Percentiles rank a stretch among this genome's conserved stretches.
Conservation (phyloP, 2,797 vertebrate genomes). For the Lacerta viridis region DNA sequence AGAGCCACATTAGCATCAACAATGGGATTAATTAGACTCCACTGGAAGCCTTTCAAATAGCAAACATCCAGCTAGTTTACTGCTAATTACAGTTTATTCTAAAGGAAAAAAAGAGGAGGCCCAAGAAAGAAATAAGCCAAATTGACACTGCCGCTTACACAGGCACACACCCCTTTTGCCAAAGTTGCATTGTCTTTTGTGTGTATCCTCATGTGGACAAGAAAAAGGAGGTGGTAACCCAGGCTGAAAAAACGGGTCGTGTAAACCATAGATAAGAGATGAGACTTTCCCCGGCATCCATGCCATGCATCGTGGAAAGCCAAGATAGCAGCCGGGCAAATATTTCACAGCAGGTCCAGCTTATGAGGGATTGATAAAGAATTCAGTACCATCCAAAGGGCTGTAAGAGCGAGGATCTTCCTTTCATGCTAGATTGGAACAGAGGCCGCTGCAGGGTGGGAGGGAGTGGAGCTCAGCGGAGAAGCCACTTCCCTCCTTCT, state of each 20-base stretch:
- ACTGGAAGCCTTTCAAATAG: slow-evolving; percentile 59
- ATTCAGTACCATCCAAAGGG: slow-evolving; percentile 13
- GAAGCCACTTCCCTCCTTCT: neutral
- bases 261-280: slow-evolving; percentile 55
- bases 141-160: neutral
- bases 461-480: neutral
- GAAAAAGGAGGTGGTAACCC: slow-evolving; percentile 33
- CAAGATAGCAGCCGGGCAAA: slow-evolving; percentile 65
- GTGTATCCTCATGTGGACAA: slow-evolving; percentile 26
- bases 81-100: slow-evolving; percentile 38
- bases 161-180: no score
- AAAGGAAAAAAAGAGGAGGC: slow-evolving; percentile 14
- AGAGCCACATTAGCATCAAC: slow-evolving; percentile 75
- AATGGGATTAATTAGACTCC: slow-evolving; percentile 79
- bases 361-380: slow-evolving; percentile 15
- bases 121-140: slow-evolving; percentile 8
- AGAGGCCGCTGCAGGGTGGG: neutral
- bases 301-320: slow-evolving; percentile 63
- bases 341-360: slow-evolving; percentile 43
- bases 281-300: slow-evolving; percentile 53
- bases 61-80: slow-evolving; percentile 35
- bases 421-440: neutral
- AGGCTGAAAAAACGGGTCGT: slow-evolving; percentile 36
- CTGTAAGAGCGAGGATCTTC: slow-evolving; percentile 3
- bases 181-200: slow-evolving; percentile 11